Evolutionary conservation across 2,797 vertebrate genomes (phyloP), one percentile per base, ranked within the genome.

Genomic region (Botia kubotai): DNA sequence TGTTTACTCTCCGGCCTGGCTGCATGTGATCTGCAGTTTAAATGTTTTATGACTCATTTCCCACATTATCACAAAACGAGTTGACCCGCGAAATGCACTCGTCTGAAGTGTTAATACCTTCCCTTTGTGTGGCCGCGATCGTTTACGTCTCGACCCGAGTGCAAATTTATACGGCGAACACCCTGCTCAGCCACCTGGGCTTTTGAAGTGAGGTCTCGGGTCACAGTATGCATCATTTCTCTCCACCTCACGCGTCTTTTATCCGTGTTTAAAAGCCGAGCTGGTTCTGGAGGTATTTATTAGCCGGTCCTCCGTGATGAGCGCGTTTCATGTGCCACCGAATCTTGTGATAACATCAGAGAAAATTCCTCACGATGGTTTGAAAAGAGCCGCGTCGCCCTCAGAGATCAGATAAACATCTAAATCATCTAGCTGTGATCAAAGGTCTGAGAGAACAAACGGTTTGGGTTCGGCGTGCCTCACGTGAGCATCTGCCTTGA

Each of bases 21-120:
- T 39, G 33, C 55, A 14, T 68, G 82, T 60, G 68, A 36, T 36
- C 74, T 55, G 74, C 60, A 67, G 6, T 73, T 72, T 53, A 73
- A 76, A 76, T 77, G 52, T 55, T 83, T 83, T 75, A 83, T 75
- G 77, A 83, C 65, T 79, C 77, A 83, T 79, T 83, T 83, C 70
- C 69, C 57, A 75, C 69, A 55, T 77, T 74, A 69, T 81, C 65
- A 73, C 73, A 72, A 62, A 81, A 65, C 10, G 62, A 69, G 39
- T 33, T 75, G 68, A 77, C 3, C 78, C 43, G 52, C 77, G 58
- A 67, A 81, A 63, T 67, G 33, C 53, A 4, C 62, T 53, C 69
- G 16, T 66, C 58, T 53, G 82, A 46, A 77, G 82, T 66, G 74
- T 72, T 81, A 72, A 80, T 69, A 53, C 79, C 53, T 77, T 48